Evolutionary conservation across 2,113 vertebrate species (phyloP), one percentile per base, ranked within the genome.

Genomic region (Hemibagrus wyckioides): DNA sequence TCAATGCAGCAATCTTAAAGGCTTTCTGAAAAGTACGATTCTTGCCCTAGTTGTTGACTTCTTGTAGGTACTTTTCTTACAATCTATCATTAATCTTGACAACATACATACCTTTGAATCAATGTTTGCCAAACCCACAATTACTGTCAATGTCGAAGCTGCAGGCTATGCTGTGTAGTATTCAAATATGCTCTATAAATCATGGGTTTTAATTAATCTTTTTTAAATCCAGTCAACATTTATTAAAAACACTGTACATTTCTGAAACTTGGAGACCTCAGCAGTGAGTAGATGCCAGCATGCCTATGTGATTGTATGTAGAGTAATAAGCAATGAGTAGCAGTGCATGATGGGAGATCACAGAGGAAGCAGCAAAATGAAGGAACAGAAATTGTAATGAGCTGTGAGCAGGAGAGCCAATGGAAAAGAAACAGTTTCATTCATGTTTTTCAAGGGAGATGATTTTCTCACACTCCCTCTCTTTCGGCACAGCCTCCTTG

Each of bases 371-470:
- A 71, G 67, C 30, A 80, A 57, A 86, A 87, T 67, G 80, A 77
- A 75, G 21, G 65, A 89, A 71, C 52, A 73, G 76, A 44, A 41
- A 59, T 77, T 83, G 63, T 86, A 90, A 88, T 88, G 84, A 86
- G 80, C 52, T 54, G 67, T 19, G 61, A 88, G 56, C 81, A 76
- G 48, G 36, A 25, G 28, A 44, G 15, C 69, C 25, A 33, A 36
- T 71, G 79, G 79, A 83, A 90, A 23, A 83, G 61, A 44, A 82
- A 89, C 21, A 1, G 63, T 79, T 86, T 69, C 86, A 88, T 86
- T 90, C 86, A 86, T 80, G 80, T 83, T 86, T 87, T 87, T 85
- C 52, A 85, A 87, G 80, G 28, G 73, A 87, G 80, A 83, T 87
- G 61, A 87, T 67, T 76, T 71, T 88, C 56, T 84, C 80, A 25